Base-by-base conservation (phyloP, 2,113 vertebrate species). In the Lamprologus lemairii region DNA sequence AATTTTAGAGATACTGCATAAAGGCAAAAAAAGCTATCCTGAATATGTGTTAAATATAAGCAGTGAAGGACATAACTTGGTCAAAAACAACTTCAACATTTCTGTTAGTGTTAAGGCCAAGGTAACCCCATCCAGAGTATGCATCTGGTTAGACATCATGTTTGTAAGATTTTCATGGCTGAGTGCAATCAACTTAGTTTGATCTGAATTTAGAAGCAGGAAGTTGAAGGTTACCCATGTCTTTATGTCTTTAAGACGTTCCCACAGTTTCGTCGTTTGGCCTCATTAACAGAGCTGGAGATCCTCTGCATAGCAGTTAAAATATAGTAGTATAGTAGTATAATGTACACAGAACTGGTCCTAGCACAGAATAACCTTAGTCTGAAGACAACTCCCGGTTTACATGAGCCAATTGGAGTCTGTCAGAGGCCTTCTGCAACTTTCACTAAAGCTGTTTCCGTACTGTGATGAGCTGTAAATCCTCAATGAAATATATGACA, bases 231-330 rank as follows among this genome's bases (percentile, higher is more conserved):
- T 55, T 14, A 55, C 6, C 21, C 7, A 0, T 14, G 54, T 26
- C 0, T 28, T 28, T 54, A 54, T 54, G n/a, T 54, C 11, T 55
- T 55, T 7, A 55, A 55, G 6, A 55, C 1, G 0, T 21, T 54
- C 53, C 53, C 21, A 55, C 53, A 55, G 53, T 13, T 55, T 55
- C 0, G 6, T 55, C 1, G 0, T 55, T 23, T 55, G 53, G 21
- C 11, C 23, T 55, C 53, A 55, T 55, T 57, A 0, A 14, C 12
- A 57, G 54, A 57, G 54, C 23, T 57, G 54, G 54, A 57, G 23
- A 57, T 57, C 23, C 13, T 26, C 23, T 57, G 54, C 7, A 14
- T 57, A 57, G 54, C 54, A 26, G 54, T 7, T 0, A 57, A 57
- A 57, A 57, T 57, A 14, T 26, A 14, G 28, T 28, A 28, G 28